These are phyloP conservation scores for Mus minutoides DNA, from an alignment of 2,797 vertebrate genomes.

Conservation along the genomic window DNA sequence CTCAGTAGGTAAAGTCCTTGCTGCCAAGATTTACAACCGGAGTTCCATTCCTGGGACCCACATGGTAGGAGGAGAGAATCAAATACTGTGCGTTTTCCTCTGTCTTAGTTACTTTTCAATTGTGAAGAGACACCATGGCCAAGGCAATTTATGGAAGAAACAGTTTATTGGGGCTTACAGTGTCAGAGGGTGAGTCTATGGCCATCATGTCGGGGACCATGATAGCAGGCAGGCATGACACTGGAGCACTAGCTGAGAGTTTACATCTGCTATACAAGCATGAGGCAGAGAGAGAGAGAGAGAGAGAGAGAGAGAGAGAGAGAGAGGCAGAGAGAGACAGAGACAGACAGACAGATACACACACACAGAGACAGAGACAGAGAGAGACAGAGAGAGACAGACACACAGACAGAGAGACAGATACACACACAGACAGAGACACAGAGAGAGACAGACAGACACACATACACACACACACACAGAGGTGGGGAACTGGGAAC, in stretches of 20 bases:
- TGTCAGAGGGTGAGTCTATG: not conserved
- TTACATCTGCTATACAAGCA: not conserved
- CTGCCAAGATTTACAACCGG: not conserved
- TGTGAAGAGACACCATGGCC: not conserved
- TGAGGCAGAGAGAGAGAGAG: not conserved
- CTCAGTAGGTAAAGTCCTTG: not conserved
- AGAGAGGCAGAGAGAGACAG: accelerated
- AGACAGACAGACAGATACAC: not conserved
- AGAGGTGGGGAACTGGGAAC: too few species aligned
- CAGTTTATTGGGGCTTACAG: not conserved
- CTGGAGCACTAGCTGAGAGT: not conserved
- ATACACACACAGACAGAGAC: too few species aligned
- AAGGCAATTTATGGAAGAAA: not conserved
- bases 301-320: too few species aligned
- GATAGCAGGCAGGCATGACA: not conserved
- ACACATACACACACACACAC: too few species aligned
- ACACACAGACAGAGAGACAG: too few species aligned
- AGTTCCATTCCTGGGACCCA: not conserved
- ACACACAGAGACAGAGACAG: not conserved
- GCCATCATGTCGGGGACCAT: not conserved
- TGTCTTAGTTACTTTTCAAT: not conserved
- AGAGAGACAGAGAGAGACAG: too few species aligned
- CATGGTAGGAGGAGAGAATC: not conserved
- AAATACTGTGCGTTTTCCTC: not conserved
- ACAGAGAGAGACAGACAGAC: too few species aligned